These are phyloP conservation scores for Lepidurus couesii DNA, from an alignment of 1,140 invertebrate genomes.

Conservation along the genomic window DNA sequence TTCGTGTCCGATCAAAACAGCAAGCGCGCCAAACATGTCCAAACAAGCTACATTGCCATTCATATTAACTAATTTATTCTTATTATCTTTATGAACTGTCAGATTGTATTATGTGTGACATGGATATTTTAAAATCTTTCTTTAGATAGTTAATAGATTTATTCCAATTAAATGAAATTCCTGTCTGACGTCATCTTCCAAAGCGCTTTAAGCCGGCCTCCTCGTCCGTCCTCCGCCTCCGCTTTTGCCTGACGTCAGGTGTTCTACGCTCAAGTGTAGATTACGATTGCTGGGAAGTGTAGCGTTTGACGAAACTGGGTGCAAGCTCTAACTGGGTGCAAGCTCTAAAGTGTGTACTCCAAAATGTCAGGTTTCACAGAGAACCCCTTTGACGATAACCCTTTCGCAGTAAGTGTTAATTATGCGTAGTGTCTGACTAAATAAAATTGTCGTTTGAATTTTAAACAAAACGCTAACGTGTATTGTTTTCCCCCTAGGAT, in stretches of 20 bases:
- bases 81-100: too few species aligned
- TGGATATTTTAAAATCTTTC: too few species aligned
- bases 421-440: background rate
- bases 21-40: too few species aligned
- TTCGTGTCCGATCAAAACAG: too few species aligned
- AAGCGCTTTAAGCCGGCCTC: background rate
- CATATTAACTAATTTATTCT: too few species aligned
- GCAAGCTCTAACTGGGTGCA: background rate
- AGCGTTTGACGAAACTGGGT: background rate
- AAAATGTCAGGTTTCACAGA: conserved; percentile 6
- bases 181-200: background rate
- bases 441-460: background rate
- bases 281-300: background rate
- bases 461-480: conserved; percentile 25
- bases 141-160: too few species aligned
- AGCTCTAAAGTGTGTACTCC: background rate
- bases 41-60: too few species aligned
- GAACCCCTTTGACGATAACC: background rate
- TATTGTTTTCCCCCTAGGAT: conserved; percentile 59
- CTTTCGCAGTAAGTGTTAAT: conserved; percentile 11
- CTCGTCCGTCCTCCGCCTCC: conserved; percentile 8
- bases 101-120: too few species aligned
- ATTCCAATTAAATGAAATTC: too few species aligned
- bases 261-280: background rate
- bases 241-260: conserved; percentile 3